These are phyloP conservation scores for Oplegnathus fasciatus DNA, from an alignment of 2,113 vertebrate genomes.

Conservation along the genomic window DNA sequence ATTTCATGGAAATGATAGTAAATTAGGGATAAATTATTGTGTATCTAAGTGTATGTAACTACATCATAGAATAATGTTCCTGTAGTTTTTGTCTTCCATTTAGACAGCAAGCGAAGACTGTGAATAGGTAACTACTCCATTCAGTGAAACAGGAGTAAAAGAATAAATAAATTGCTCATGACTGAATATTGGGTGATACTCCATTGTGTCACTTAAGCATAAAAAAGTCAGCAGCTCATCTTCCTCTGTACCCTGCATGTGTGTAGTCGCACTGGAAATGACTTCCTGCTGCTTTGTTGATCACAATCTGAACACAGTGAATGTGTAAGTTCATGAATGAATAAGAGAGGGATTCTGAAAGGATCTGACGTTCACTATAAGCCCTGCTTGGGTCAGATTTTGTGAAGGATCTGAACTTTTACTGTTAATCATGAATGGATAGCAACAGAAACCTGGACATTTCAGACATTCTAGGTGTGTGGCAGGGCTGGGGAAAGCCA, in stretches of 20 bases:
- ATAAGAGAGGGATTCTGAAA: not conserved
- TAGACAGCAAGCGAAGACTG: not conserved
- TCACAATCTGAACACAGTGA: not conserved
- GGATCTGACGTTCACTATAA: not conserved
- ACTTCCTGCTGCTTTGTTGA: not conserved
- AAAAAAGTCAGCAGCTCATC: constrained; percentile 5
- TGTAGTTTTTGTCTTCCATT: not conserved
- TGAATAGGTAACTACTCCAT: not conserved
- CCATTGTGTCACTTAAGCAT: constrained; percentile 1
- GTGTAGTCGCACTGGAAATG: not conserved
- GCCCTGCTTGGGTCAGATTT: not conserved
- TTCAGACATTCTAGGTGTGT: not conserved
- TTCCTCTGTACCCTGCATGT: not conserved
- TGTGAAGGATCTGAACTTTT: not conserved
- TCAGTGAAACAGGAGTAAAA: constrained; percentile 2
- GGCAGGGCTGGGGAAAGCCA: not conserved
- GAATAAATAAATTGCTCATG: not conserved
- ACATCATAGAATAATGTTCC: not conserved
- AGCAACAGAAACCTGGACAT: not conserved
- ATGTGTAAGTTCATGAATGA: not conserved
- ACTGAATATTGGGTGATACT: not conserved
- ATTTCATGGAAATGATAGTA: not conserved
- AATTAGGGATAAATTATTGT: not conserved
- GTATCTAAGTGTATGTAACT: not conserved
- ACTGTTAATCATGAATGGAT: not conserved